Evolutionary conservation across 1,140 invertebrate genomes (phyloP).

Genomic region (Harpegnathos saltator): DNA sequence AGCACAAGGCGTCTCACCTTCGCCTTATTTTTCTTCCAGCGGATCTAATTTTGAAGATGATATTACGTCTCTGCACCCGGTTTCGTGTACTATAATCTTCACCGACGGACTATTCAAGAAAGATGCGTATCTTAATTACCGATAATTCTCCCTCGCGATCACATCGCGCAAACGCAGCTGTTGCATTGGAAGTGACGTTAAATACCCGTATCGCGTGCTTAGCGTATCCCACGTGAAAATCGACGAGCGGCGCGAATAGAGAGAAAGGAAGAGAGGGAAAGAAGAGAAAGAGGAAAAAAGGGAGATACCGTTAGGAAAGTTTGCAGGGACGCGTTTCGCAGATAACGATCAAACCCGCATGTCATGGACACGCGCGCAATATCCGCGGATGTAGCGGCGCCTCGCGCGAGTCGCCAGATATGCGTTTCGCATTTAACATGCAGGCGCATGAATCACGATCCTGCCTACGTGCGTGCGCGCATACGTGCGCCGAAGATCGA

Average conservation of each 20-base stretch:
- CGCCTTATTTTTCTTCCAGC: too few species aligned
- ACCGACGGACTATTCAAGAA: not conserved
- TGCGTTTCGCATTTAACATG: slow-evolving; percentile 33
- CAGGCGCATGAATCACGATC: slow-evolving; percentile 41
- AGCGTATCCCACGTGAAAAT: slow-evolving; percentile 20
- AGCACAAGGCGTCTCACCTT: too few species aligned
- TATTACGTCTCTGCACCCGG: not conserved
- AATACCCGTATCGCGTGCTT: slow-evolving; percentile 37
- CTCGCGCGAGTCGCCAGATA: slow-evolving; percentile 19
- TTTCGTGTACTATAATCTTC: not conserved
- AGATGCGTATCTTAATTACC: not conserved
- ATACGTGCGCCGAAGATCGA: slow-evolving; percentile 48
- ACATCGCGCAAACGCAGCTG: not conserved
- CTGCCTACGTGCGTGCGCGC: slow-evolving; percentile 8
- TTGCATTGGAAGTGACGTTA: not conserved
- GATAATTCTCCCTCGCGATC: slow-evolving; percentile 11
- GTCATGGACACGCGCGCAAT: slow-evolving; percentile 4
- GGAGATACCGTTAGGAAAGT: slow-evolving; percentile 35
- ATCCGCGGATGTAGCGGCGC: slow-evolving; percentile 11
- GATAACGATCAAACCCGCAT: slow-evolving; percentile 59
- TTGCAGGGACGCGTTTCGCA: slow-evolving; percentile 17
- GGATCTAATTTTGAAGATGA: slow-evolving; percentile 11
- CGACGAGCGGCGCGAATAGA: not conserved
- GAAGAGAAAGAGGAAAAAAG: not conserved
- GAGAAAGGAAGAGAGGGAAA: not conserved